Conservation (phyloP, 2,888 invertebrate species). For the Ephialtes manifestator region DNA sequence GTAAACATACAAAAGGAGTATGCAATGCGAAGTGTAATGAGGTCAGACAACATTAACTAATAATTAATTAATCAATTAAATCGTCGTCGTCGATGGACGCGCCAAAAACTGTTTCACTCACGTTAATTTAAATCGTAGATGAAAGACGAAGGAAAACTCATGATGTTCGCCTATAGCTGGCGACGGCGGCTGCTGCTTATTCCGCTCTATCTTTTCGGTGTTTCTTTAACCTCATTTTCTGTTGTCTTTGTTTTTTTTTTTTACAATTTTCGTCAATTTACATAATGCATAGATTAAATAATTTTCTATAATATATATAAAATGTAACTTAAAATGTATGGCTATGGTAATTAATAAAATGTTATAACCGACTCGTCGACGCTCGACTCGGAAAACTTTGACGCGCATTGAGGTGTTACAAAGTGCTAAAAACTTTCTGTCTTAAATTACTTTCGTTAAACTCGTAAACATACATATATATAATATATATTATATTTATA, state of each 20-base stretch:
- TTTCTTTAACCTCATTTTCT: conserved; percentile 22
- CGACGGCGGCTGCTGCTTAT: conserved; percentile 55
- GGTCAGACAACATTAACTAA: conserved; percentile 78
- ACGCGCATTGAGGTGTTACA: conserved; percentile 71
- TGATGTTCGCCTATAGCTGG: conserved; percentile 45
- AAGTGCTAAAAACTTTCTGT: conserved; percentile 59
- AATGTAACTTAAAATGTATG: conserved; percentile 39
- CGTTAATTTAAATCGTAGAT: conserved; percentile 34
- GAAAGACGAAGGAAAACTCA: conserved; percentile 36
- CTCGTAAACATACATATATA: conserved; percentile 40
- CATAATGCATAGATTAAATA: conserved; percentile 50
- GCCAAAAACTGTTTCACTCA: conserved; percentile 49
- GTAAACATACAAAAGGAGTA: conserved; percentile 83
- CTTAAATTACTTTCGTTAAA: conserved; percentile 62
- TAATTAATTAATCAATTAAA: conserved; percentile 66
- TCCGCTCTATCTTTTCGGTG: not conserved
- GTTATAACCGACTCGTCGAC: conserved; percentile 49
- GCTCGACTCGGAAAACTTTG: conserved; percentile 53
- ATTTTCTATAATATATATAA: conserved; percentile 26
- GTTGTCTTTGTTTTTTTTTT: conserved; percentile 40
- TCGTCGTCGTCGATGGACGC: conserved; percentile 71
- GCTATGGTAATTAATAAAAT: conserved; percentile 38
- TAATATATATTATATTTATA: conserved; percentile 12
- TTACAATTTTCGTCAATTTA: conserved; percentile 54
- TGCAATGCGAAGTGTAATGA: conserved; percentile 79